These are phyloP conservation scores for Gobio occitaniae DNA, from an alignment of 2,797 vertebrate genomes.

Conservation along the genomic window DNA sequence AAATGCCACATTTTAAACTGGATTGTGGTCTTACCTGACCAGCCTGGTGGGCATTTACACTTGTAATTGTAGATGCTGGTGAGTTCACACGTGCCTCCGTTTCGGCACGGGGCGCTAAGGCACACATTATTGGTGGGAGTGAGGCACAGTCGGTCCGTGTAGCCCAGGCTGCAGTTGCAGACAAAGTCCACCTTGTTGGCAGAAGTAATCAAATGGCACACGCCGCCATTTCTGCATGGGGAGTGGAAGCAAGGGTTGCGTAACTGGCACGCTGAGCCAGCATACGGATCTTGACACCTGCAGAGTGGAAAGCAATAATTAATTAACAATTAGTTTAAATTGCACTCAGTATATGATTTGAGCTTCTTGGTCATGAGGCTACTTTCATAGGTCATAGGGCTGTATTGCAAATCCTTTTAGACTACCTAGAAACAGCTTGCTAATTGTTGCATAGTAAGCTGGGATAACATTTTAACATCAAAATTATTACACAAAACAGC, in stretches of 20 bases:
- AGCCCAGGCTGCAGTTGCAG: constrained; percentile 87
- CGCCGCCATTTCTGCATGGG: constrained; percentile 72
- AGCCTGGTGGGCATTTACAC: constrained; percentile 91
- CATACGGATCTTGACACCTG: constrained; percentile 72
- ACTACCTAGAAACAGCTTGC: background rate
- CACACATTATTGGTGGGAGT: constrained; percentile 83
- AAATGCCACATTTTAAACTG: background rate
- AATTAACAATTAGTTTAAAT: background rate
- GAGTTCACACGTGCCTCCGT: constrained; percentile 89
- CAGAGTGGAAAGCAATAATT: background rate
- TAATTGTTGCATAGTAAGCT: background rate
- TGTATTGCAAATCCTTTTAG: background rate
- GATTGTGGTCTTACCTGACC: constrained; percentile 85
- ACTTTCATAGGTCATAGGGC: background rate
- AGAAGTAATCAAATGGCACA: constrained; percentile 67
- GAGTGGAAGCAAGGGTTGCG: constrained; percentile 69
- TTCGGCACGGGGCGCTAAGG: constrained; percentile 86
- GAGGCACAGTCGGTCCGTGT: constrained; percentile 83
- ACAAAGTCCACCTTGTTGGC: constrained; percentile 76
- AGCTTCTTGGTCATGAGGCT: background rate
- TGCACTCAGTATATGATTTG: background rate
- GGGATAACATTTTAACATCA: background rate
- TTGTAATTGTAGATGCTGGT: constrained; percentile 81
- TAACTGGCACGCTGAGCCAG: constrained; percentile 74
- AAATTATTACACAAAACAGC: background rate